Evolutionary conservation across 2,113 vertebrate genomes (phyloP).

Genomic region (Chionomys nivalis): DNA sequence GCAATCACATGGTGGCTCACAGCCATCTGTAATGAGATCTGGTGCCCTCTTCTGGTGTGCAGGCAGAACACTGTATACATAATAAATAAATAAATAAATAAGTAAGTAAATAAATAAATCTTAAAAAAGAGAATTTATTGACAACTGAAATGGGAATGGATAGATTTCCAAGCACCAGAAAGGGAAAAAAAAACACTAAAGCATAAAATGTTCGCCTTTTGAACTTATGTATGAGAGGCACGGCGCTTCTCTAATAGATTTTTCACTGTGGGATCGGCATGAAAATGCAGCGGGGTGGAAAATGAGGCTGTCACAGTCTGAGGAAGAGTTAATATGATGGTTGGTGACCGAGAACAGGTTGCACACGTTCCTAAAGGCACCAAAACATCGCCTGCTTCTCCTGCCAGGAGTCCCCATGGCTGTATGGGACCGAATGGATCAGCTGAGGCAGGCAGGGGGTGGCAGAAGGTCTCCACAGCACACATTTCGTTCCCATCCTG

Average conservation of each 20-base stretch:
- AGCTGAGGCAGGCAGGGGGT: neutral
- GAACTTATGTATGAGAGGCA: neutral
- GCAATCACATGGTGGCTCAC: too few species aligned
- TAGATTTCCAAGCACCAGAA: neutral
- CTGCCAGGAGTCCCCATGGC: neutral
- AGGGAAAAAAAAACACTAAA: neutral
- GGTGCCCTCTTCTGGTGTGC: too few species aligned
- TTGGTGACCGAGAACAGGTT: constrained; percentile 19
- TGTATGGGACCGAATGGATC: neutral
- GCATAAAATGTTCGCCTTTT: neutral
- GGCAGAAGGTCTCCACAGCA: neutral
- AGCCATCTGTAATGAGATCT: too few species aligned
- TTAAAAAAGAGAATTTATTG: neutral
- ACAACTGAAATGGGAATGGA: neutral
- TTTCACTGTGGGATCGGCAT: constrained; percentile 30
- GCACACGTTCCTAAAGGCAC: constrained; percentile 40
- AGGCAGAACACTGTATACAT: too few species aligned
- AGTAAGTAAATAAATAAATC: too few species aligned
- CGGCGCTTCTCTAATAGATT: constrained; percentile 15
- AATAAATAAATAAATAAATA: too few species aligned
- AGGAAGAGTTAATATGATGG: constrained; percentile 37
- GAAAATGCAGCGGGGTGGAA: constrained; percentile 4
- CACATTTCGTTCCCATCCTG: neutral
- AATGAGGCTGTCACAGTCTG: constrained; percentile 48
- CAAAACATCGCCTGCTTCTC: neutral